Evolutionary conservation across 1,140 invertebrate species (phyloP).

Genomic region (Diplogasteroides magnus): DNA sequence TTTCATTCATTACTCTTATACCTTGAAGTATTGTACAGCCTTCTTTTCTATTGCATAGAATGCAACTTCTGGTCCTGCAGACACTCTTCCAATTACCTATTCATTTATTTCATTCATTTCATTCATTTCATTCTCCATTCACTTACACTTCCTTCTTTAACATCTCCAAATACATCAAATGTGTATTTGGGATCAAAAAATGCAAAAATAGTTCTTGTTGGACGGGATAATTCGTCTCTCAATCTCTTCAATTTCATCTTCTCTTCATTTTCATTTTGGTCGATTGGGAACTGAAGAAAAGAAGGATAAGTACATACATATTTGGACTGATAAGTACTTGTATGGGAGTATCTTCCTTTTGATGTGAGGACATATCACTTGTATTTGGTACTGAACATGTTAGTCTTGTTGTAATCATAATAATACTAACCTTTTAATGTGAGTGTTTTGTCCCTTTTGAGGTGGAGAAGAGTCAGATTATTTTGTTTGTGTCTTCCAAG

Average conservation of each 20-base stretch:
- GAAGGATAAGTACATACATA: too few relatives aligned
- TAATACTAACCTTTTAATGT: too few relatives aligned
- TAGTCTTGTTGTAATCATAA: too few relatives aligned
- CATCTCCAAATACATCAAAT: background rate
- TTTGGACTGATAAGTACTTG: too few relatives aligned
- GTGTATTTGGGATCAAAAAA: background rate
- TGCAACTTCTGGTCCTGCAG: background rate
- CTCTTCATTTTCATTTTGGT: background rate
- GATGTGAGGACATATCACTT: too few relatives aligned
- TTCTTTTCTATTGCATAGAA: background rate
- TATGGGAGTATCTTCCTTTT: too few relatives aligned
- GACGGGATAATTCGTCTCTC: background rate
- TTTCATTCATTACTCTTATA: background rate
- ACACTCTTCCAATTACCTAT: background rate
- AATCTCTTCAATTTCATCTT: background rate
- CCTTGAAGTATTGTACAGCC: background rate
- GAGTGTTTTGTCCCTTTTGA: too few relatives aligned
- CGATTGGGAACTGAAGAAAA: too few relatives aligned
- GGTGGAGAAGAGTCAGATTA: too few relatives aligned
- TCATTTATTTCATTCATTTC: background rate
- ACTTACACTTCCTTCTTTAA: background rate
- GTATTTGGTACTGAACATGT: too few relatives aligned
- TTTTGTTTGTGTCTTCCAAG: too few relatives aligned
- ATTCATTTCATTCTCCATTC: background rate
- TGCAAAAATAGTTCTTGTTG: background rate